Evolutionary conservation across 2,888 invertebrate genomes (phyloP), one percentile per base, ranked within the genome.

Genomic region (Chydorus sphaericus): DNA sequence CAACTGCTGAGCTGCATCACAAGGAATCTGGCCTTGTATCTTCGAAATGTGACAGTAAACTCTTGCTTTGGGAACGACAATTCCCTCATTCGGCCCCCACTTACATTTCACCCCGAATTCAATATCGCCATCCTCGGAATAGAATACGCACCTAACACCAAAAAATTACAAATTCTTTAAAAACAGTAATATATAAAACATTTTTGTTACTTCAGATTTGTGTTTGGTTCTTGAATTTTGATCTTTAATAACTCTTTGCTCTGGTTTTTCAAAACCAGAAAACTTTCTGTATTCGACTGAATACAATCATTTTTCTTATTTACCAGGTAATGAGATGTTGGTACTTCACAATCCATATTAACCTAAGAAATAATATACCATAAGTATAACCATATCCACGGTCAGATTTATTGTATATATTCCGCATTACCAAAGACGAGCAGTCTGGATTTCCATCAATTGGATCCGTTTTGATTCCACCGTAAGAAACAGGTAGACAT

Each of bases 51-150:
- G 83, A 57, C 84, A 78, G 55, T 81, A 75, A 2, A 90, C 82
- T 62, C 87, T 78, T 62, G 79, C 76, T n/a, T 83, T 73, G 0
- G 81, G 81, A 36, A 85, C 57, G 18, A 64, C 78, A 59, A 81
- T 73, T 36, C 71, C 76, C 55, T 75, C 74, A 4, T 83, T 83
- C 3, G 78, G 74, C 20, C 76, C 75, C 5, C 36, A 14, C 54
- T 78, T 75, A 31, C 80, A 77, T 58, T 77, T 75, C 52, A 93
- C 79, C n/a, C 84, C 80, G 69, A 92, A 93, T 65, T 85, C 85
- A 55, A 93, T 89, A 66, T 93, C 92, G 69, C 89, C 85, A 57
- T 78, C 83, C 62, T 88, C 85, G 0, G 88, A 83, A 57, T 82
- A 80, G 65, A 90, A 87, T 62, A 90, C 89, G 92, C 92, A 93